These are phyloP conservation scores for Metallyticus violacea DNA, from an alignment of 2,888 invertebrate species.

Conservation along the genomic window DNA sequence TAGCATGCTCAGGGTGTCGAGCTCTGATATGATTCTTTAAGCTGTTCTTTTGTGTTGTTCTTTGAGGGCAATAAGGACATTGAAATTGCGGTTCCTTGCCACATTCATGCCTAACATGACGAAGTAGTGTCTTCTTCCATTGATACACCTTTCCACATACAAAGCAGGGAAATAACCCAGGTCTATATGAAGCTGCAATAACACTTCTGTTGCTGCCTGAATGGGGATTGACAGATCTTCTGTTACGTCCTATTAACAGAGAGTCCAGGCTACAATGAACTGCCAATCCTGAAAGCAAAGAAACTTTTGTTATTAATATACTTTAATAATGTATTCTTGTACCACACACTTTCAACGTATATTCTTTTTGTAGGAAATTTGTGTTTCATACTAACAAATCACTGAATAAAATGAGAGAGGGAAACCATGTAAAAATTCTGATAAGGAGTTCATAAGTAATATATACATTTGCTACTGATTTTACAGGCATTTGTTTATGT, in stretches of 20 bases:
- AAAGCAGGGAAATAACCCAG: slow-evolving; percentile 1
- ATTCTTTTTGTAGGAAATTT: too few relatives aligned
- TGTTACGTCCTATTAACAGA: neutral
- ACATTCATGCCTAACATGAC: slow-evolving; percentile 33
- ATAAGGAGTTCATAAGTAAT: too few relatives aligned
- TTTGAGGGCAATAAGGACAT: slow-evolving; percentile 37
- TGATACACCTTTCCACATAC: slow-evolving; percentile 30
- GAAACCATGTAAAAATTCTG: too few relatives aligned
- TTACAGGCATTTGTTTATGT: too few relatives aligned
- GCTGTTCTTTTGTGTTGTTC: slow-evolving; percentile 35
- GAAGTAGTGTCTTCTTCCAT: slow-evolving; percentile 27
- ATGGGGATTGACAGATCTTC: neutral
- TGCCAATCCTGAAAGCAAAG: neutral
- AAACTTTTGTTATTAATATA: neutral
- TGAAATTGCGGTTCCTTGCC: slow-evolving; percentile 33
- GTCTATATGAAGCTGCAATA: neutral
- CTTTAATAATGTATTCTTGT: too few relatives aligned
- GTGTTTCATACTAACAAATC: too few relatives aligned
- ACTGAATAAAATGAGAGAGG: too few relatives aligned
- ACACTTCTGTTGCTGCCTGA: neutral
- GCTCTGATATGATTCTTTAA: slow-evolving; percentile 28
- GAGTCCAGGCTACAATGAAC: neutral
- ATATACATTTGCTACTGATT: too few relatives aligned
- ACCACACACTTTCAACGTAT: too few relatives aligned
- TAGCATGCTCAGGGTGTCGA: slow-evolving; percentile 2